phyloP scores from a whole-genome alignment of 2,888 invertebrate genomes.

The Spilarctia lutea region DNA sequence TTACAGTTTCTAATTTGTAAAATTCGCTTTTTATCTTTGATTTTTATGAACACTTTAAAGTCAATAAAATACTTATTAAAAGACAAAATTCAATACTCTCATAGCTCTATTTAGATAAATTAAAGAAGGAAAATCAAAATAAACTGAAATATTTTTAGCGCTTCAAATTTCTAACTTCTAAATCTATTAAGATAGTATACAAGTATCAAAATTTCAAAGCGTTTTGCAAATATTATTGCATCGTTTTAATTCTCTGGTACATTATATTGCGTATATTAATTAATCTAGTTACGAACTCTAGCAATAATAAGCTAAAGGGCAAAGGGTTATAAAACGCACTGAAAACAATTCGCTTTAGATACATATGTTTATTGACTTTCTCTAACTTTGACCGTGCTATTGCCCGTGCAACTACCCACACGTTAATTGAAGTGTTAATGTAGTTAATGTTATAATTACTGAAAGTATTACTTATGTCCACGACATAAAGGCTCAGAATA shows the following conservation, averaged over 20 bases:
- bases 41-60: too few relatives aligned
- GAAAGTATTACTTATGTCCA: background rate
- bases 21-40: background rate
- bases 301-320: background rate
- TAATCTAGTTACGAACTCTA: background rate
- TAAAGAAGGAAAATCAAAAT: too few relatives aligned
- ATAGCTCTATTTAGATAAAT: too few relatives aligned
- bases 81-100: too few relatives aligned
- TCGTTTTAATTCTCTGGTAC: slow-evolving; percentile 5
- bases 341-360: background rate
- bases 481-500: background rate
- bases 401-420: background rate
- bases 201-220: background rate
- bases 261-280: background rate
- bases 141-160: too few relatives aligned
- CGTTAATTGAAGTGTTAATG: slow-evolving; percentile 1
- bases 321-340: background rate
- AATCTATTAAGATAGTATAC: too few relatives aligned
- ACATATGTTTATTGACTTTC: background rate
- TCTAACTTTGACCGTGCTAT: background rate
- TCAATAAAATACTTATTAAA: too few relatives aligned
- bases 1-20: background rate
- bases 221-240: slow-evolving; percentile 12
- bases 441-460: background rate
- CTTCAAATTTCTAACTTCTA: too few relatives aligned